These are phyloP conservation scores for Scatophagus argus DNA, from an alignment of 2,113 vertebrate genomes.

Conservation along the genomic window DNA sequence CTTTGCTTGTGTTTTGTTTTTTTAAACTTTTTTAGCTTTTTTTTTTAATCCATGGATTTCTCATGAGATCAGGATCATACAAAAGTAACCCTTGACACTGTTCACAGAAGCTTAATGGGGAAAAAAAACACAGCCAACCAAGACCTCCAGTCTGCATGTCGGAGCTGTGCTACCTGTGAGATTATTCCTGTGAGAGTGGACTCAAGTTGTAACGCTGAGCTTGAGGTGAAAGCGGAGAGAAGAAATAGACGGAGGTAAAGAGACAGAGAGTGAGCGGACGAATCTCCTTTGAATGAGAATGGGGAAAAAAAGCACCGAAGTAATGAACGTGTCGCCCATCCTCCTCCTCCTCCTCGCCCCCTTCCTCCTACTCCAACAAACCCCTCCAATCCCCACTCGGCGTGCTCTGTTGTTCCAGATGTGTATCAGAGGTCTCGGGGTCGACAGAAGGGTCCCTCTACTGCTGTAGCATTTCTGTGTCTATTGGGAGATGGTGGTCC, in stretches of 20 bases:
- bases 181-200: constrained; percentile 13
- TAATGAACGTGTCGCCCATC: constrained; percentile 6
- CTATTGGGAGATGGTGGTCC: constrained; percentile 84
- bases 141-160: constrained; percentile 9
- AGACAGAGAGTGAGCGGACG: constrained; percentile 15
- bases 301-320: constrained; percentile 21
- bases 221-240: constrained; percentile 48
- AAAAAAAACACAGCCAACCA: constrained; percentile 23
- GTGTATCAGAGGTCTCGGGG: constrained; percentile 80
- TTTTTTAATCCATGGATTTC: constrained; percentile 4
- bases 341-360: constrained; percentile 7
- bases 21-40: too few relatives aligned
- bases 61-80: constrained; percentile 10
- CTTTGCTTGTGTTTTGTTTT: constrained; percentile 1
- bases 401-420: constrained; percentile 80
- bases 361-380: constrained; percentile 43
- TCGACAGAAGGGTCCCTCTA: constrained; percentile 77
- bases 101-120: constrained; percentile 30
- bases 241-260: constrained; percentile 20
- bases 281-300: constrained; percentile 57
- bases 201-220: constrained; percentile 45
- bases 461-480: constrained; percentile 80
- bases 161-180: constrained; percentile 30
- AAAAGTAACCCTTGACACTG: constrained; percentile 18
- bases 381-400: constrained; percentile 35